A percentile compares a stretch with the other conserved stretches of the same genome.
These are phyloP conservation scores for Psittacula echo DNA, from an alignment of 2,797 vertebrate species.

Conservation along the genomic window DNA sequence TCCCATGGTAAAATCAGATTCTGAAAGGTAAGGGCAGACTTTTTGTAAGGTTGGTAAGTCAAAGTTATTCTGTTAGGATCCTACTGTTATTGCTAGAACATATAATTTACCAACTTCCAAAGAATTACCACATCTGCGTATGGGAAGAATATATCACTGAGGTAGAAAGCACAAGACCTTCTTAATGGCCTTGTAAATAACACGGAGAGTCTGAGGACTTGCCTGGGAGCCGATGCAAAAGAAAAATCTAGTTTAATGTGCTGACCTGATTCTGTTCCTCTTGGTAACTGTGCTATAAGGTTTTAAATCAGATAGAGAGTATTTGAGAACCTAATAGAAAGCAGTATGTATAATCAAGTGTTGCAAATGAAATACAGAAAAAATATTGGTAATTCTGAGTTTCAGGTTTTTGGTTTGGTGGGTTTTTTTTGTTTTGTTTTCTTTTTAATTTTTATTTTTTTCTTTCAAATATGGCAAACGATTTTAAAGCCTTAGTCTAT, in stretches of 20 bases:
- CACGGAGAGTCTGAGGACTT: conserved; percentile 41
- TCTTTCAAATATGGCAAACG: background rate
- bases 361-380: background rate
- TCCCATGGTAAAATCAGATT: background rate
- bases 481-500: background rate
- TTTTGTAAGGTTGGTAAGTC: conserved; percentile 21
- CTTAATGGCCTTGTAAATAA: conserved; percentile 49
- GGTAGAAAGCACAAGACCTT: conserved; percentile 26
- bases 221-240: conserved; percentile 25
- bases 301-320: conserved; percentile 9
- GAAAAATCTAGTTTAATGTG: conserved; percentile 40
- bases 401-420: no score
- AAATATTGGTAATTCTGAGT: background rate
- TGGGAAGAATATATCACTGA: conserved; percentile 33
- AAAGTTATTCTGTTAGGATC: conserved; percentile 12
- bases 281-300: conserved; percentile 10
- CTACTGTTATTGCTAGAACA: background rate
- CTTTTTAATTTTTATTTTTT: background rate
- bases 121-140: conserved; percentile 1
- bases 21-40: background rate
- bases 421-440: background rate
- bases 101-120: no score
- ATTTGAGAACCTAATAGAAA: background rate
- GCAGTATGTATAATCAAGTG: background rate
- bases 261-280: conserved; percentile 59